A percentile compares a stretch with the other conserved stretches of the same genome.
Evolutionary conservation across 2,888 invertebrate genomes (phyloP).

Genomic region (Ormyrus thymus): DNA sequence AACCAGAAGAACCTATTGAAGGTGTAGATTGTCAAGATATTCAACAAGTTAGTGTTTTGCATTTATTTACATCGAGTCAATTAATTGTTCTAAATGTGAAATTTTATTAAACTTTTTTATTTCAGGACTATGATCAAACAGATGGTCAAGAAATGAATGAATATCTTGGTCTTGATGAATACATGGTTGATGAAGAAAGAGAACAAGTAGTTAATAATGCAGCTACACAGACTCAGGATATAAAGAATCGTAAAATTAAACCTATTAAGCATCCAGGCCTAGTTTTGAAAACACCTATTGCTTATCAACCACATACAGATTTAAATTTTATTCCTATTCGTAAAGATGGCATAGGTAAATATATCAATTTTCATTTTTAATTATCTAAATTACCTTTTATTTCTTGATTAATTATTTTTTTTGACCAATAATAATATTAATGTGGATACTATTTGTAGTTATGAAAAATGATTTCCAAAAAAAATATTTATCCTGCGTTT

Average conservation of each 20-base stretch:
- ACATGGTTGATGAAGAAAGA: conserved; percentile 76
- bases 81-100: no score
- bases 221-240: conserved; percentile 77
- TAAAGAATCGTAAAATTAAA: conserved; percentile 81
- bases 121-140: conserved; percentile 66
- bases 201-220: conserved; percentile 76
- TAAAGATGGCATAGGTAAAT: conserved; percentile 92
- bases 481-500: neutral
- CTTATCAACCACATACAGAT: conserved; percentile 87
- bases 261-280: conserved; percentile 85
- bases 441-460: no score
- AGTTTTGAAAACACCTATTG: conserved; percentile 85
- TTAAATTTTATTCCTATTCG: conserved; percentile 90
- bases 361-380: conserved; percentile 1
- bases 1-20: conserved; percentile 72
- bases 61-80: no score
- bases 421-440: no score
- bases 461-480: conserved; percentile 1
- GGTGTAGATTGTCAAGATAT: conserved; percentile 70
- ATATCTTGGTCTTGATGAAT: conserved; percentile 73
- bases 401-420: no score
- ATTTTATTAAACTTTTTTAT: conserved; percentile 25
- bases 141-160: conserved; percentile 72
- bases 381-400: no score
- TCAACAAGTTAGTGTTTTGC: conserved; percentile 65